Conservation (phyloP, 2,888 invertebrate species). For the Nymphalis urticae region DNA sequence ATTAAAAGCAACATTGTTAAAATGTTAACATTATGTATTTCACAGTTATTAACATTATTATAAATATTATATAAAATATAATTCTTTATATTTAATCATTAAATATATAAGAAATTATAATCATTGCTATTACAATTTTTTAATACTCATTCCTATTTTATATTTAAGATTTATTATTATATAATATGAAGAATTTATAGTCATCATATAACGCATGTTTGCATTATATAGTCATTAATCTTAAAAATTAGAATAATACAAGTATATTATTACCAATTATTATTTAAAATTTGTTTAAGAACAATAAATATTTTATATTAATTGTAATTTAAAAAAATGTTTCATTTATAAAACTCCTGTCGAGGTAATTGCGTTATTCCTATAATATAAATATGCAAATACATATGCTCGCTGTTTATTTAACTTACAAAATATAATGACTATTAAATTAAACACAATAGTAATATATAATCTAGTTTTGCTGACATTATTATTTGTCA, state of each 20-base stretch:
- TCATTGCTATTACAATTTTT: slow-evolving; percentile 1
- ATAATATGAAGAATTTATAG: background rate
- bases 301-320: slow-evolving; percentile 7
- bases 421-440: too few species aligned
- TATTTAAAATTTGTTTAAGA: background rate
- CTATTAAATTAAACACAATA: too few species aligned
- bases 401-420: too few species aligned
- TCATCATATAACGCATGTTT: background rate
- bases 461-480: too few species aligned
- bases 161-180: slow-evolving; percentile 7
- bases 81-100: slow-evolving; percentile 27
- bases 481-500: too few species aligned
- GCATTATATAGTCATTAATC: slow-evolving; percentile 6
- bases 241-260: slow-evolving; percentile 3
- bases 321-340: background rate
- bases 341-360: background rate
- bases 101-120: slow-evolving; percentile 24
- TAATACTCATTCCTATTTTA: slow-evolving; percentile 30
- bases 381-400: too few species aligned
- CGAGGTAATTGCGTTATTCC: background rate
- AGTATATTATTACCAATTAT: slow-evolving; percentile 4
- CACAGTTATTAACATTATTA: slow-evolving; percentile 1
- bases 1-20: too few species aligned
- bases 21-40: too few species aligned
- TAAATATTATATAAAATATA: slow-evolving; percentile 8